Percentiles rank a stretch among this genome's conserved stretches.
Conservation (phyloP, 2,113 vertebrate species). For the Geococcyx californianus region DNA sequence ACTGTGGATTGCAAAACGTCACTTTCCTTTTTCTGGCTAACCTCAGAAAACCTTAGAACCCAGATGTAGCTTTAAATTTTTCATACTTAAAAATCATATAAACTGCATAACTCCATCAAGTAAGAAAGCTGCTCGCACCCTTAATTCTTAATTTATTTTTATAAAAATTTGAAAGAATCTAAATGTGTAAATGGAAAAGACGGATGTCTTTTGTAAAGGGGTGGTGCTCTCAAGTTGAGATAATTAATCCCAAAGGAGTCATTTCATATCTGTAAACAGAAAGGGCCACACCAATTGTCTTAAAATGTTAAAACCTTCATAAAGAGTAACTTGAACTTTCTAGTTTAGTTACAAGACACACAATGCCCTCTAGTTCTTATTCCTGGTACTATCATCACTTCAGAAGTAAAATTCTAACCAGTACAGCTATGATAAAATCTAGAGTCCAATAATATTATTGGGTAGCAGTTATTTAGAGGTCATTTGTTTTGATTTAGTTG, state of each 20-base stretch:
- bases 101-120: background rate
- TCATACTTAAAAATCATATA: background rate
- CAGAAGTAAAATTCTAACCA: background rate
- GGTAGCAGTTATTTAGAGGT: constrained; percentile 48
- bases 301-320: background rate
- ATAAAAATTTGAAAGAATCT: background rate
- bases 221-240: background rate
- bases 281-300: constrained; percentile 37
- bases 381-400: constrained; percentile 48
- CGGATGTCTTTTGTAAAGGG: background rate
- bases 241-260: constrained; percentile 39
- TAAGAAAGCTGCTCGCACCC: background rate
- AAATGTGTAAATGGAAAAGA: background rate
- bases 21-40: background rate
- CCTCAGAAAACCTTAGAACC: background rate
- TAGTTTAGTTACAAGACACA: constrained; percentile 41
- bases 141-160: background rate
- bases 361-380: constrained; percentile 73
- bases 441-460: constrained; percentile 10
- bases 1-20: background rate
- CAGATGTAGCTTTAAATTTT: background rate
- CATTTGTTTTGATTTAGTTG: constrained; percentile 60
- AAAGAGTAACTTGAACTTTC: background rate
- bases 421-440: background rate
- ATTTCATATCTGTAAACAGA: constrained; percentile 44